Percentiles rank a stretch among this genome's conserved stretches.
Evolutionary conservation across 35 echinoderm and acorn worm species (phyloP).

Genomic region (Anneissia japonica): DNA sequence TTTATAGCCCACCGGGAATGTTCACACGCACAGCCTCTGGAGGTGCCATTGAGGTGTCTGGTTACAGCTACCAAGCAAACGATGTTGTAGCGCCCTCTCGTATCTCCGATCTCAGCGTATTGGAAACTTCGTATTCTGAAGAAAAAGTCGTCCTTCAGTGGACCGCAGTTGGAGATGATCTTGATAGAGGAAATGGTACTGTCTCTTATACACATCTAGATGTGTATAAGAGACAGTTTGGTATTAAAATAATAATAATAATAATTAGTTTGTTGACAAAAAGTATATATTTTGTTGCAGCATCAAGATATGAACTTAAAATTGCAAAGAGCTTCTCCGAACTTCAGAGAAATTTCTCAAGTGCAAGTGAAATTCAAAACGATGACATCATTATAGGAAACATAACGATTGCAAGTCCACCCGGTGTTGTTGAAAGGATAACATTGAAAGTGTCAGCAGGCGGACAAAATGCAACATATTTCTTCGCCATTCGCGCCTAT

Average conservation of each 20-base stretch:
- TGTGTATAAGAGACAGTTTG: too few species aligned
- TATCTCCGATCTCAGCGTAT: not conserved
- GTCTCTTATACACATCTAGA: too few species aligned
- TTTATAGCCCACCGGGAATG: not conserved
- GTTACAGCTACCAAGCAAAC: not conserved
- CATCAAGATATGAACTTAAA: conserved; percentile 28
- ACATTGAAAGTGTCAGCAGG: not conserved
- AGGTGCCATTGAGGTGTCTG: not conserved
- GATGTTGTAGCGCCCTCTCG: not conserved
- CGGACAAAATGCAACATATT: conserved; percentile 9
- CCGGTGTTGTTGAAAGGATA: conserved; percentile 5
- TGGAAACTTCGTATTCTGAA: not conserved
- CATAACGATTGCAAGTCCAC: not conserved
- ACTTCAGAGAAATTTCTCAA: conserved; percentile 15
- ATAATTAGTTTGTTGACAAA: too few species aligned
- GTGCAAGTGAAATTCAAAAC: not conserved
- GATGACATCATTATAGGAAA: conserved; percentile 12
- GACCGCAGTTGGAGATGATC: not conserved
- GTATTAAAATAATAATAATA: too few species aligned
- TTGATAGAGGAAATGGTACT: not conserved
- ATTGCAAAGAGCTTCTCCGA: conserved; percentile 8
- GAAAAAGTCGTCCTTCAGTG: not conserved
- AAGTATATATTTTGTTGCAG: not conserved
- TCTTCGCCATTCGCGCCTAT: conserved; percentile 16
- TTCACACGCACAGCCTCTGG: not conserved